Evolutionary conservation across 2,113 vertebrate genomes (phyloP).

Genomic region (Brachyistius frenatus): DNA sequence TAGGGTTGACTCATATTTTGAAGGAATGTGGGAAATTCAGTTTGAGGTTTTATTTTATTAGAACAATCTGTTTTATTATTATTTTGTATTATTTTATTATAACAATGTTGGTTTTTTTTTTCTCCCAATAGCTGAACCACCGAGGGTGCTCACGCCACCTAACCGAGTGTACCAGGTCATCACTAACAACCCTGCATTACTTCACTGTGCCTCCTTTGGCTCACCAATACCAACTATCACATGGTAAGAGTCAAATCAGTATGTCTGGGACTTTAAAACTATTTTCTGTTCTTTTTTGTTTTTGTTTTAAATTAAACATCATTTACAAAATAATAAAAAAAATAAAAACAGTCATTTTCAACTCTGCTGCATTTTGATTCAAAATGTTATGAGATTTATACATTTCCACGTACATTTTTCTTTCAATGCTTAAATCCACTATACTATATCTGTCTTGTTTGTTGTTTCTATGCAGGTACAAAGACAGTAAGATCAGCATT

Average conservation of each 20-base stretch:
- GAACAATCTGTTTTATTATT: neutral
- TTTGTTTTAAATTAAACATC: too few relatives aligned
- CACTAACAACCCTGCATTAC: slow-evolving; percentile 86
- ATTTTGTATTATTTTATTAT: too few relatives aligned
- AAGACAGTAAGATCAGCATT: slow-evolving; percentile 89
- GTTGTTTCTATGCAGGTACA: slow-evolving; percentile 86
- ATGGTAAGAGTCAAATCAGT: slow-evolving; percentile 83
- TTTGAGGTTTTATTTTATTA: too few relatives aligned
- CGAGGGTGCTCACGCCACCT: slow-evolving; percentile 90
- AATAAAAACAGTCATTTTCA: too few relatives aligned
- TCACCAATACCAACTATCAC: slow-evolving; percentile 93
- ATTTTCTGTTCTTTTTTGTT: too few relatives aligned
- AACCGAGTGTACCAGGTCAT: slow-evolving; percentile 93
- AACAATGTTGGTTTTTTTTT: neutral
- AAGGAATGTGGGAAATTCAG: neutral
- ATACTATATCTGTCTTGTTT: neutral
- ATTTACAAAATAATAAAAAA: too few relatives aligned
- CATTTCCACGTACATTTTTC: neutral
- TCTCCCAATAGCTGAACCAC: slow-evolving; percentile 88
- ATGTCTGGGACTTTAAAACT: too few relatives aligned
- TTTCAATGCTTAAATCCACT: neutral
- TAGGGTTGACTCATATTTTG: neutral
- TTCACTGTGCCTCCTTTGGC: slow-evolving; percentile 94
- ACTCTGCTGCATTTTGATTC: too few relatives aligned
- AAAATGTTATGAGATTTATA: too few relatives aligned